phyloP scores from a whole-genome alignment of 2,113 vertebrate species.

The Psammodynastes pulverulentus region DNA sequence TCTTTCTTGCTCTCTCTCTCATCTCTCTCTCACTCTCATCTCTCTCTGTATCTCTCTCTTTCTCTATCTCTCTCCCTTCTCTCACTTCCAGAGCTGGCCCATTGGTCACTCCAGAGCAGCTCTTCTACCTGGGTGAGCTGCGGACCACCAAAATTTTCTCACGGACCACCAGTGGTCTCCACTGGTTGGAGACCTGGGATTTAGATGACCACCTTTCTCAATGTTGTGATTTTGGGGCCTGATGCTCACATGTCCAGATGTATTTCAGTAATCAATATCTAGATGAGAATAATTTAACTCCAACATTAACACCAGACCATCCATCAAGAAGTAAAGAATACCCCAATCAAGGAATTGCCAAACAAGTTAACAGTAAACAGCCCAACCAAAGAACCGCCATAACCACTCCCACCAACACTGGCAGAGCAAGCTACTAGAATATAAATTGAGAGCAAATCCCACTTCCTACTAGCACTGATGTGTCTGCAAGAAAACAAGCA shows the following conservation, averaged over 20 bases:
- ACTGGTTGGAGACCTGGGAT: no score
- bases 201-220: neutral
- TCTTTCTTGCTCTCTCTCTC: no score
- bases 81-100: no score
- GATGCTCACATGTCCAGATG: neutral
- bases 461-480: neutral
- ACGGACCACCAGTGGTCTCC: no score
- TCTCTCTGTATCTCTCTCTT: no score
- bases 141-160: no score
- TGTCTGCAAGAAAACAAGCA: neutral
- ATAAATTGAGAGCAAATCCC: neutral
- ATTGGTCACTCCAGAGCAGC: no score
- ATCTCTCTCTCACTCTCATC: no score
- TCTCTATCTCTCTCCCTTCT: no score
- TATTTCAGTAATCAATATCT: neutral
- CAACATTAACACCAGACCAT: neutral
- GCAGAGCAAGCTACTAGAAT: neutral
- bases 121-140: no score
- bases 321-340: neutral
- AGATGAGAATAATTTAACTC: neutral
- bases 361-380: neutral
- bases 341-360: neutral
- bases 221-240: neutral
- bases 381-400: neutral
- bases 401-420: neutral